These are phyloP conservation scores for Trachelus troglodyta DNA, from an alignment of 2,888 invertebrate species.

Conservation along the genomic window DNA sequence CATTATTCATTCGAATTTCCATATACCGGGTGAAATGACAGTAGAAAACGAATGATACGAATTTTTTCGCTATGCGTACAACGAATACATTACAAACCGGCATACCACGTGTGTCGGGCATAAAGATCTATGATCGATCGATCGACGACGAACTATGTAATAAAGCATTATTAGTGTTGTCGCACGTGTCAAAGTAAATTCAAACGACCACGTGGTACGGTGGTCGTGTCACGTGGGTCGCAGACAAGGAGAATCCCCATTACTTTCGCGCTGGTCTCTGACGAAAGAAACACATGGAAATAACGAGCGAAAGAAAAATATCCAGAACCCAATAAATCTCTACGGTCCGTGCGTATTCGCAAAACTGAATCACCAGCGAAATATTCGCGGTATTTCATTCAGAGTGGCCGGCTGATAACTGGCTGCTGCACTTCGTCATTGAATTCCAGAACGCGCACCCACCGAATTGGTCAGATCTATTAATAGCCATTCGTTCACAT, in stretches of 20 bases:
- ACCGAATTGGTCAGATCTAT: slow-evolving; percentile 8
- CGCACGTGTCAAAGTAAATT: not conserved
- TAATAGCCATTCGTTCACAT: slow-evolving; percentile 6
- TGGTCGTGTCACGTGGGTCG: not conserved
- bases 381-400: slow-evolving; percentile 7
- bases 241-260: not conserved
- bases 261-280: not conserved
- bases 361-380: not conserved
- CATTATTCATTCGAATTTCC: not conserved
- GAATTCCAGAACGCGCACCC: slow-evolving; percentile 5
- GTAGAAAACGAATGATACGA: not conserved
- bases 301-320: not conserved
- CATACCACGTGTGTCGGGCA: not conserved
- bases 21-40: not conserved
- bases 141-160: not conserved
- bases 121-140: not conserved
- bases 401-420: not conserved
- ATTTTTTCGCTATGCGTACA: not conserved
- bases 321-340: not conserved
- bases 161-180: not conserved
- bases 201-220: not conserved
- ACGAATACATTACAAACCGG: not conserved
- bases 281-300: too few species aligned
- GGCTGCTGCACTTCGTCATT: not conserved
- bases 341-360: not conserved